Conservation (phyloP, 2,797 vertebrate genomes). For the Glossophaga mutica region DNA sequence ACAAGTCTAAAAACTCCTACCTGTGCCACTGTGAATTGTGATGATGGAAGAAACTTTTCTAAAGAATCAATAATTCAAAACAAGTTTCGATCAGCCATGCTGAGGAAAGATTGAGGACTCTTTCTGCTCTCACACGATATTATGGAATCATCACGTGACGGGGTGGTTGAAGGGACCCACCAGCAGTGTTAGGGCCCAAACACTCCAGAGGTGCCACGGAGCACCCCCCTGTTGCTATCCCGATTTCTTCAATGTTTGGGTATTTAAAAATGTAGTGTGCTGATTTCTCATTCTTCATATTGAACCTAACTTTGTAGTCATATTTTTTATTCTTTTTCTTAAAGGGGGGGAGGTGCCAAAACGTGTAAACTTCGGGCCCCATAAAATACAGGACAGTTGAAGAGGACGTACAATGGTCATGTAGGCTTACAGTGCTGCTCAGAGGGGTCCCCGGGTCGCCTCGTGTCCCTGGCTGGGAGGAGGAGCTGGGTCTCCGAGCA, state of each 20-base stretch:
- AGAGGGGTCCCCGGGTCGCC: too few relatives aligned
- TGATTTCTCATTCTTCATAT: neutral
- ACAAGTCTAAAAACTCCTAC: neutral
- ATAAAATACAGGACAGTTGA: too few relatives aligned
- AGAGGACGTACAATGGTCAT: neutral
- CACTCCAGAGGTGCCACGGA: rapidly evolving
- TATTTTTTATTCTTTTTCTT: neutral
- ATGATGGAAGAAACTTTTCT: neutral
- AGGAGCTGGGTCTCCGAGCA: neutral
- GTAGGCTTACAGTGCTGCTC: neutral
- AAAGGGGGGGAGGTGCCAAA: neutral
- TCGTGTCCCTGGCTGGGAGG: neutral
- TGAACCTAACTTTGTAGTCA: neutral
- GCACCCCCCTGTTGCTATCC: neutral
- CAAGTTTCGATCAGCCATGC: neutral
- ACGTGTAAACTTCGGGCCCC: neutral
- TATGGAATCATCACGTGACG: too few relatives aligned
- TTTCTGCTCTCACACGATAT: neutral
- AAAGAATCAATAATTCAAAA: neutral
- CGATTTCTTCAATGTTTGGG: neutral
- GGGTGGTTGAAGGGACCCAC: too few relatives aligned
- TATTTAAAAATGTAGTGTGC: neutral
- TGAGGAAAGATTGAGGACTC: neutral
- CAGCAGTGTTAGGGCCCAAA: too few relatives aligned
- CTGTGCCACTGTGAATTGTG: neutral